Evolutionary conservation across 2,888 invertebrate species (phyloP), one percentile per base, ranked within the genome.

Genomic region (Nineta flava): DNA sequence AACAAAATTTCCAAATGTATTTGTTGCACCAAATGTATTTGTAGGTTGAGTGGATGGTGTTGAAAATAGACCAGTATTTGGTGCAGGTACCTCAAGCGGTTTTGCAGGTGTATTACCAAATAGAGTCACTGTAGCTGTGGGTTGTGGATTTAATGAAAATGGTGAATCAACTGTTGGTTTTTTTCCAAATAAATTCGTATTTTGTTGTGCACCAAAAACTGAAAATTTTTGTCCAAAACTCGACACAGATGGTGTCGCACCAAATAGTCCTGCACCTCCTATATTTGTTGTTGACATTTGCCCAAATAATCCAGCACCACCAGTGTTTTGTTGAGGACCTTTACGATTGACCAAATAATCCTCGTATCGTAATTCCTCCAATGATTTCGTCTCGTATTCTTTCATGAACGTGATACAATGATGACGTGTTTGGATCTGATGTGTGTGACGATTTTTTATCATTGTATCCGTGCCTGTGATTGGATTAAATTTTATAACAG

Each of bases 391-490:
- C 61, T 97, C 96, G 63, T 97, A 99, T 63, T 97, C 95, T 71
- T 95, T 94, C 99, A 99, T 99, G 51, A 92, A 92, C 1, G 94
- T 94, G 53, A 99, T 96, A 65, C 96, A 96, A 63, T 95, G 90
- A 63, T 95, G 93, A 58, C 91, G 83, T 0, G 95, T 97, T 58
- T 80, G 88, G 55, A 99, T 92, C 55, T 76, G 87, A 61, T 82
- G 83, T 2, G 86, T 79, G 2, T 80, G 75, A 0, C 93, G 92
- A 55, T 83, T 83, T 67, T 95, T 95, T 60, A 91, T 78, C 70
- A 95, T 82, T 0, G 92, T 87, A 61, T 99, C 99, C 0, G 84
- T 86, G 2, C 93, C 92, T 26, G 83, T 79, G 0, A 87, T 81
- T 0, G 92, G 86, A 56, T 76, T 81, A 67, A 93, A 96, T 64